Conservation (phyloP, 2,797 vertebrate genomes). For the Columba guinea region DNA sequence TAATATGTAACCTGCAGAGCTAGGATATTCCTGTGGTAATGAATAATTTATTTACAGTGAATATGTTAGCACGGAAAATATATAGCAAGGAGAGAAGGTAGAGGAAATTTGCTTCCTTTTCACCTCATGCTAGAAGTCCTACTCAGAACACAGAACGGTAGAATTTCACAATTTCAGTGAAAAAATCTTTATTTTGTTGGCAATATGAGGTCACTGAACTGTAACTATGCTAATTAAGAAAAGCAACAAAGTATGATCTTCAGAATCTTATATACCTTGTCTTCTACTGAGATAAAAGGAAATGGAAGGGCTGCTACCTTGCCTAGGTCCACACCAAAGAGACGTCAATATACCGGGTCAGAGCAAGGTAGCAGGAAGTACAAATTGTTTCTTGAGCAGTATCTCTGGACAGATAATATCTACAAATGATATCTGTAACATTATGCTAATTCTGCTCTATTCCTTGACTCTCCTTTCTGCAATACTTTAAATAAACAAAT, state of each 20-base stretch:
- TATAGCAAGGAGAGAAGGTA: background rate
- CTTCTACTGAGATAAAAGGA: background rate
- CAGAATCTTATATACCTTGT: background rate
- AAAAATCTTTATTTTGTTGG: background rate
- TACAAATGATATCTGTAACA: background rate
- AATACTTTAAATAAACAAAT: background rate
- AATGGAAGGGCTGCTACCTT: background rate
- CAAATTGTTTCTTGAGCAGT: background rate
- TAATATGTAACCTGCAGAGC: conserved; percentile 19
- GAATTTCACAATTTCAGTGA: background rate
- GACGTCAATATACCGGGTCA: background rate
- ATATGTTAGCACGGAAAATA: background rate
- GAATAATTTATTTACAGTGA: conserved; percentile 21
- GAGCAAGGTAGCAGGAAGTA: background rate
- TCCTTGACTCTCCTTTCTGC: background rate
- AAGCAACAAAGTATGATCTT: background rate
- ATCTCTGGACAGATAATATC: background rate
- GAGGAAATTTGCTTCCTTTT: background rate
- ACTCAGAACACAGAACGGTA: background rate
- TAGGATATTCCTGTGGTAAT: background rate
- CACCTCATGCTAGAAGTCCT: background rate
- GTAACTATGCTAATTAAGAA: background rate
- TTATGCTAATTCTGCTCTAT: background rate
- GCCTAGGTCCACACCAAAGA: background rate
- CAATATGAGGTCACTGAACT: background rate